These are phyloP conservation scores for Hydrozoanthus gracilis DNA, from an alignment of 92 coral and sea anemone genomes.

Conservation along the genomic window DNA sequence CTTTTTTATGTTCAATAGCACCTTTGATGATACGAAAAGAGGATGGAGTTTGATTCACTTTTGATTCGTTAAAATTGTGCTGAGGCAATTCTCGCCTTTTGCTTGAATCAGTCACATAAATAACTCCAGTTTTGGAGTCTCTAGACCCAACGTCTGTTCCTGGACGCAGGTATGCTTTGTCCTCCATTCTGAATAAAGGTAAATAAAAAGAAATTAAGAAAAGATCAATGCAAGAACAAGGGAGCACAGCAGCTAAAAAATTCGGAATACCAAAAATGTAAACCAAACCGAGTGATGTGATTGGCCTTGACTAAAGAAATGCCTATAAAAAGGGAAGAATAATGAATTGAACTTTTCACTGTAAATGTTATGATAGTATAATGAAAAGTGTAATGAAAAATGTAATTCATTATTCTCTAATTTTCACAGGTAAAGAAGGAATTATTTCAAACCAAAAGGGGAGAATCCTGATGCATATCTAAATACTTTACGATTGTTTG, in stretches of 20 bases:
- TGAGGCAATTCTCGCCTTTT: conserved; percentile 50
- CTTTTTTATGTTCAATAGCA: conserved; percentile 35
- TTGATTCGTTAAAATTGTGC: conserved; percentile 50
- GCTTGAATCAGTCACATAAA: conserved; percentile 43
- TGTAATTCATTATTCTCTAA: conserved; percentile 28
- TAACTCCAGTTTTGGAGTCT: conserved; percentile 53
- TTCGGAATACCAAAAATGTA: conserved; percentile 10
- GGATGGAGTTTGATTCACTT: conserved; percentile 58
- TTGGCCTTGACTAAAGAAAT: conserved; percentile 5
- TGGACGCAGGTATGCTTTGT: conserved; percentile 60
- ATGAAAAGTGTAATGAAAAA: conserved; percentile 15
- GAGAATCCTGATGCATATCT: background rate
- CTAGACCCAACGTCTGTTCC: conserved; percentile 70
- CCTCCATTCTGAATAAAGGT: conserved; percentile 51
- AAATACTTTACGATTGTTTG: background rate
- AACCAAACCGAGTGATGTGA: conserved; percentile 18
- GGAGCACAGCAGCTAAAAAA: conserved; percentile 10
- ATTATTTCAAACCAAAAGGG: conserved; percentile 8
- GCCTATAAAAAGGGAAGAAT: conserved; percentile 12
- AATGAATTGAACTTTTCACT: conserved; percentile 6
- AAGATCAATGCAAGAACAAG: conserved; percentile 20
- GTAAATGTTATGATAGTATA: conserved; percentile 2
- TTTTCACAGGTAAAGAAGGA: conserved; percentile 7
- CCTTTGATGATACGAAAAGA: conserved; percentile 59
- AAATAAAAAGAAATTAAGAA: conserved; percentile 16